phyloP scores from a whole-genome alignment of 2,797 vertebrate species.

The Spinibarbus caldwelli region DNA sequence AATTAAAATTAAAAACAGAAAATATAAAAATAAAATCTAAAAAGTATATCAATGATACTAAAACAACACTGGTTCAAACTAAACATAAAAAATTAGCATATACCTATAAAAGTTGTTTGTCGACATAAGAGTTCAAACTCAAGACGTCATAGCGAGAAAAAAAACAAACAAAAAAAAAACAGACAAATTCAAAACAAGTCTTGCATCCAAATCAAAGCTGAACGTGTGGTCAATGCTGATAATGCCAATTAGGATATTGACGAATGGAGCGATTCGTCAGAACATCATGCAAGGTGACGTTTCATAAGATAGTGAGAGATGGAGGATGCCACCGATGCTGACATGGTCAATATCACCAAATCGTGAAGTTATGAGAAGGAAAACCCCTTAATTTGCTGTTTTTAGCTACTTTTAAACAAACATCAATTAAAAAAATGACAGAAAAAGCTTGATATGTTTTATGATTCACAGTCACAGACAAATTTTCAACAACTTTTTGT shows the following conservation, averaged over 20 bases:
- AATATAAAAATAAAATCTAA: background rate
- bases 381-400: background rate
- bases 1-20: too few species aligned
- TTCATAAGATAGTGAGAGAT: constrained; percentile 33
- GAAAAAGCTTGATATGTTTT: background rate
- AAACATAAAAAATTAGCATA: background rate
- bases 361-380: background rate
- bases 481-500: too few species aligned
- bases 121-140: background rate
- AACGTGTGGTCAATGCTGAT: constrained; percentile 36
- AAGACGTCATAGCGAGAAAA: background rate
- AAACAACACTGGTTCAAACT: background rate
- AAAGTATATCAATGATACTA: background rate
- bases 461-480: background rate
- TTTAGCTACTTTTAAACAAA: background rate
- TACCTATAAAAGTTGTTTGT: background rate
- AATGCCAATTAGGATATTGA: constrained; percentile 59
- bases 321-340: background rate
- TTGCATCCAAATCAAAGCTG: background rate
- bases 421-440: background rate
- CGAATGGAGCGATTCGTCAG: constrained; percentile 57
- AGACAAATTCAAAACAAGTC: too few species aligned
- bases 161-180: too few species aligned
- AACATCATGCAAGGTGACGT: background rate
- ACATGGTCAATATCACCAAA: constrained; percentile 4